These are phyloP conservation scores for Mionectes olivaceus DNA, from an alignment of 2,797 vertebrate species.

Conservation along the genomic window DNA sequence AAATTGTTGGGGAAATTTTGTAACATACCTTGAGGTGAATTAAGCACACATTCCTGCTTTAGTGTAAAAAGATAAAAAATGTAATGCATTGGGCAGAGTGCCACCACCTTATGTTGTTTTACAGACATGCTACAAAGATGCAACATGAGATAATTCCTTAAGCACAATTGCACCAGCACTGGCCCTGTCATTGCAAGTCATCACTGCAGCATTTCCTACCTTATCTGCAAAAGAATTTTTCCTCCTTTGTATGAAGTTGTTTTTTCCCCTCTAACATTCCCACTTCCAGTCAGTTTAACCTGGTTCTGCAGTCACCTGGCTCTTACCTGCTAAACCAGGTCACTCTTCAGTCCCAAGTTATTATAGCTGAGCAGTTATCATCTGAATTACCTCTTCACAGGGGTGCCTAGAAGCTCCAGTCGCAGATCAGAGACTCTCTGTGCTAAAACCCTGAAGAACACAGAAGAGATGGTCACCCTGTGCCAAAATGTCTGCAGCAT, in stretches of 20 bases:
- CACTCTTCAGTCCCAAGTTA: neutral
- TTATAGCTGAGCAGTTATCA: neutral
- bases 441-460: neutral
- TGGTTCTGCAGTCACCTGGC: neutral
- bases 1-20: neutral
- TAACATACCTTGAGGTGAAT: neutral
- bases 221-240: neutral
- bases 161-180: neutral
- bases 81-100: neutral
- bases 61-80: neutral
- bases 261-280: neutral
- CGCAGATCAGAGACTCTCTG: too few species aligned
- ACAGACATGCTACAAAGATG: neutral
- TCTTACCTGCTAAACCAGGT: neutral
- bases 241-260: neutral
- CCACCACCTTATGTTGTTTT: fast-evolving
- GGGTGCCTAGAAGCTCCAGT: neutral
- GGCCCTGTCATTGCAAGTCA: neutral
- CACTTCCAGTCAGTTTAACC: neutral
- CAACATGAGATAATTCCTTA: fast-evolving
- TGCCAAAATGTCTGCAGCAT: neutral
- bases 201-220: neutral
- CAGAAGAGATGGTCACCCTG: neutral
- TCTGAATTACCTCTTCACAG: neutral
- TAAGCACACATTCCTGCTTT: neutral